These are phyloP conservation scores for Butorides virescens DNA, from an alignment of 2,113 vertebrate genomes.

Conservation along the genomic window DNA sequence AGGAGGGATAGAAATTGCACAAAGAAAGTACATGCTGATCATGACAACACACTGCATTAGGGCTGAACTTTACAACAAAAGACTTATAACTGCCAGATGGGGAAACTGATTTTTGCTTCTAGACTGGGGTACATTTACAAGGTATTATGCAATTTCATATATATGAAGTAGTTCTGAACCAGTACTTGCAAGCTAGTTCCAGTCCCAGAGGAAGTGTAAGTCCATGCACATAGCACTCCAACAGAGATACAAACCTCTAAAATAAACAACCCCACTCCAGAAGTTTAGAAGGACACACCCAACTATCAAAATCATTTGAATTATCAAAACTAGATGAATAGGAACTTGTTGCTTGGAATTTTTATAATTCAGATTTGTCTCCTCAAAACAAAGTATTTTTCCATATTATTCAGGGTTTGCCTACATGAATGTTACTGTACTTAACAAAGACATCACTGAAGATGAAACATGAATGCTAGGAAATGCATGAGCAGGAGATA, in stretches of 20 bases:
- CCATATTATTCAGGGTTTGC: not conserved
- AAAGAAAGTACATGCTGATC: not conserved
- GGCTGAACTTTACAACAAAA: not conserved
- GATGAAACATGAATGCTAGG: rapidly evolving
- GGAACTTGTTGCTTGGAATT: not conserved
- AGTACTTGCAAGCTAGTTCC: not conserved
- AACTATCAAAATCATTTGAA: not conserved
- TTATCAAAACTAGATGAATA: not conserved
- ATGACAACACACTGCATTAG: not conserved
- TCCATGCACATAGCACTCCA: not conserved
- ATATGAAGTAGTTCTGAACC: not conserved
- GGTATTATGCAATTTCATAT: not conserved
- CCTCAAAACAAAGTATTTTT: not conserved
- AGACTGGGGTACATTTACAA: not conserved
- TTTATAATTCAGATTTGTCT: not conserved
- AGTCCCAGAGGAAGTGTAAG: not conserved
- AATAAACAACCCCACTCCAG: not conserved
- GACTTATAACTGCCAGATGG: not conserved
- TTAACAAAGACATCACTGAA: not conserved
- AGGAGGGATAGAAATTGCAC: not conserved
- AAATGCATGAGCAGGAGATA: not conserved
- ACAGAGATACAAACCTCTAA: not conserved
- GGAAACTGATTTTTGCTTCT: not conserved
- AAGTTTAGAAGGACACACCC: not conserved
- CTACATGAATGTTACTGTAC: rapidly evolving